Evolutionary conservation across 2,797 vertebrate genomes (phyloP).

Genomic region (Cynodonichthys magdalenae): DNA sequence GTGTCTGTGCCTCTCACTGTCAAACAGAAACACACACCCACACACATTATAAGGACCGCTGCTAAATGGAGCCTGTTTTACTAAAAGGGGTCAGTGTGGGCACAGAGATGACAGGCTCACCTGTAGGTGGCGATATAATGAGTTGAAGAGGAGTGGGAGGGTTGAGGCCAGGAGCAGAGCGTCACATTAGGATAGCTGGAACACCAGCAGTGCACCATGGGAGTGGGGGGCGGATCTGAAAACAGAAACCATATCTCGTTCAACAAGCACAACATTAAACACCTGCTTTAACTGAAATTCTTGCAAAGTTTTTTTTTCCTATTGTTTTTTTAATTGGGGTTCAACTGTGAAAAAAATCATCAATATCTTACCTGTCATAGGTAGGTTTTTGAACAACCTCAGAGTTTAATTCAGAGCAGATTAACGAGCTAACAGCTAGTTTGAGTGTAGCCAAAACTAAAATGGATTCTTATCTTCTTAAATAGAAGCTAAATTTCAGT

Average conservation of each 20-base stretch:
- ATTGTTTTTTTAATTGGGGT: no score
- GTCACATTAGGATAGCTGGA: slow-evolving; percentile 70
- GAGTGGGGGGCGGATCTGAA: slow-evolving; percentile 58
- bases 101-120: slow-evolving; percentile 43
- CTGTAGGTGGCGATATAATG: slow-evolving; percentile 75
- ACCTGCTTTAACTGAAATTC: no score
- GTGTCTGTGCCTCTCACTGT: slow-evolving; percentile 56
- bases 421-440: no score
- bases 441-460: no score
- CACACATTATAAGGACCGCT: background rate
- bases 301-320: no score
- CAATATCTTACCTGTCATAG: no score
- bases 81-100: background rate
- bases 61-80: background rate
- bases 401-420: no score
- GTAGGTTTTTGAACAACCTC: no score
- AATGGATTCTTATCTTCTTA: no score
- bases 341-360: no score
- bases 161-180: slow-evolving; percentile 75
- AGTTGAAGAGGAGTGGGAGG: slow-evolving; percentile 36
- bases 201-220: slow-evolving; percentile 72
- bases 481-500: no score
- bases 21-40: slow-evolving; percentile 10
- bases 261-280: background rate
- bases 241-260: background rate